Percentiles rank a stretch among this genome's conserved stretches.
Evolutionary conservation across 2,888 invertebrate genomes (phyloP).

Genomic region (Linnaemya vulpina): DNA sequence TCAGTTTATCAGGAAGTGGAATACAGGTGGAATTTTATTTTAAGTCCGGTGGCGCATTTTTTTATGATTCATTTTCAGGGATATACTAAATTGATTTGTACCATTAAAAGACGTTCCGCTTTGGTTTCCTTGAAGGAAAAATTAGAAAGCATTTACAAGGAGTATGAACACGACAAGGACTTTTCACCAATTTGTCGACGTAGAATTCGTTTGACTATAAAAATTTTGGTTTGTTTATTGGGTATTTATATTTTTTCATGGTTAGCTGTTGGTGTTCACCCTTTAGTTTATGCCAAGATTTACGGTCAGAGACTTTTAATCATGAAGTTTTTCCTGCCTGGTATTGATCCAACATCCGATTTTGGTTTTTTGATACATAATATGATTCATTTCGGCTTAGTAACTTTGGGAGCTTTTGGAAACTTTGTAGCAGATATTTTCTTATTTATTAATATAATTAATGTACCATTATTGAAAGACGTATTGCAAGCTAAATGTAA

Average conservation of each 20-base stretch:
- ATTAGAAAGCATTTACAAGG: slow-evolving; percentile 73
- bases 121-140: slow-evolving; percentile 63
- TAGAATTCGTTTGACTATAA: slow-evolving; percentile 64
- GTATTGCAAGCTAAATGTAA: slow-evolving; percentile 74
- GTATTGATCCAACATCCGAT: slow-evolving; percentile 71
- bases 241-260: slow-evolving; percentile 46
- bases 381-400: slow-evolving; percentile 60
- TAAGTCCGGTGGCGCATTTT: not conserved
- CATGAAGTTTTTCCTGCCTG: slow-evolving; percentile 75
- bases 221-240: slow-evolving; percentile 67
- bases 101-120: not conserved
- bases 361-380: slow-evolving; percentile 71
- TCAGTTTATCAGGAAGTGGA: slow-evolving; percentile 73
- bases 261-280: slow-evolving; percentile 60
- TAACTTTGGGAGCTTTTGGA: slow-evolving; percentile 75
- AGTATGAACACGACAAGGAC: slow-evolving; percentile 72
- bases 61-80: not conserved
- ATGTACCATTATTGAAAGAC: slow-evolving; percentile 76
- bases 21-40: slow-evolving; percentile 68
- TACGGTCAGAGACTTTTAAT: slow-evolving; percentile 70
- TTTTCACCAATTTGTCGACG: slow-evolving; percentile 71
- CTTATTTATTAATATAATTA: slow-evolving; percentile 74
- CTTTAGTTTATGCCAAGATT: slow-evolving; percentile 48
- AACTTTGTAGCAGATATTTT: slow-evolving; percentile 77
- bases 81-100: slow-evolving; percentile 29